These are phyloP conservation scores for Porites rus DNA, from an alignment of 92 coral and sea anemone species.

Conservation along the genomic window DNA sequence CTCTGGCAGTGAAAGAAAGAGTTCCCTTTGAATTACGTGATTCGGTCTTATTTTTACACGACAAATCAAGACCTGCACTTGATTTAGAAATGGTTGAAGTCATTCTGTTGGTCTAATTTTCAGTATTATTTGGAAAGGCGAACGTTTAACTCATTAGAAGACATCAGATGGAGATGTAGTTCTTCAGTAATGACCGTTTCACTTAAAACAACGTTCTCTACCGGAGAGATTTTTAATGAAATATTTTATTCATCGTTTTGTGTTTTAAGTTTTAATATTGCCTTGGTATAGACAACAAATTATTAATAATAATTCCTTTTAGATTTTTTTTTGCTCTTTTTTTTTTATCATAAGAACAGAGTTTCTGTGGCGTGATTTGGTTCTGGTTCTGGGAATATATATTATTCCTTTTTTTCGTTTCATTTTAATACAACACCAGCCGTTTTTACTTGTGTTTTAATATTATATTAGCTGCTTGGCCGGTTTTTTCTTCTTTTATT, in stretches of 20 bases:
- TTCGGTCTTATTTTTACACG: too few relatives aligned
- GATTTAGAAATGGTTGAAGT: not conserved
- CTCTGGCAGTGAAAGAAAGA: too few relatives aligned
- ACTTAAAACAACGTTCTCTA: not conserved
- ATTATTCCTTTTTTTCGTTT: not conserved
- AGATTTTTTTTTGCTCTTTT: not conserved
- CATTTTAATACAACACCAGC: conserved; percentile 37
- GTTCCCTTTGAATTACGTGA: too few relatives aligned
- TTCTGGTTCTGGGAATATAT: not conserved
- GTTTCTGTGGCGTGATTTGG: conserved; percentile 7
- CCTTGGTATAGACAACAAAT: not conserved
- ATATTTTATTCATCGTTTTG: not conserved
- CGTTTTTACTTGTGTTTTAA: conserved; percentile 11
- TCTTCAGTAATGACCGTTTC: too few relatives aligned
- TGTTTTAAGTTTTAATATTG: not conserved
- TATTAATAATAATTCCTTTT: not conserved
- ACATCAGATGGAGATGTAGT: too few relatives aligned
- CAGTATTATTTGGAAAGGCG: not conserved
- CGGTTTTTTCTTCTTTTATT: conserved; percentile 14
- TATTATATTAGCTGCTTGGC: conserved; percentile 15
- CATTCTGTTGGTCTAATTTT: not conserved
- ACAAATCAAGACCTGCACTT: not conserved
- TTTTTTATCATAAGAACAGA: not conserved
- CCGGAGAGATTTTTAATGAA: not conserved
- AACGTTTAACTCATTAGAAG: not conserved